Base-by-base conservation (phyloP, 2,888 invertebrate species). In the Taenaris catops region DNA sequence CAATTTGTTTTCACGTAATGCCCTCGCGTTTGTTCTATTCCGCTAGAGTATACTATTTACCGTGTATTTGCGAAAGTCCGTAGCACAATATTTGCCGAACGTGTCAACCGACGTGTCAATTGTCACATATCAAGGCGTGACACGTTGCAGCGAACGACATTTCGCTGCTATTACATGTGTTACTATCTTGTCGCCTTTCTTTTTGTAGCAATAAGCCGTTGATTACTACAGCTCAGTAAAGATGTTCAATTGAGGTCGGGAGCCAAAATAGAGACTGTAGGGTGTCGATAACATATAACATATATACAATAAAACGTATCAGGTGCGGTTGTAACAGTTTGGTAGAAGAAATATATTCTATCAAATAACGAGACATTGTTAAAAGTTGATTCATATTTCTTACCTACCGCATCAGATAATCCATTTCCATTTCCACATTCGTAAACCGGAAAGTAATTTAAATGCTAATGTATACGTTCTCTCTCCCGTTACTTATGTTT, bases 11-110 rank as follows among this genome's bases (percentile, higher is more conserved):
- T 62, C 51, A 53, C 49, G 65, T 74, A 69, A 72, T 72, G 54
- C 55, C 67, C 66, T 73, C 61, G 68, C 74, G 70, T 79, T 81
- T 80, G 76, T 66, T 55, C 63, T 59, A 63, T 62, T 49, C 54
- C 46, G 46, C 59, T 51, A 54, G 53, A 55, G 53, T 52, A 53
- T 51, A 59, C 53, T 65, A 72, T 75, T 76, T 63, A 54, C 58
- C 61, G 64, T 58, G 75, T 84, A 83, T 86, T 84, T 86, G 74
- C 69, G 54, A 4, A 58, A 71, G 72, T 67, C 64, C 69, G 70
- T 71, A 71, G 58, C 57, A 75, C 78, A 86, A 86, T 86, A 86
- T 86, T 84, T 86, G 84, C 66, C 48, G 84, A 83, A 84, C 84
- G 86, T 86, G 84, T 71, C 81, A 65, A 71, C 63, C 56, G 65